phyloP scores from a whole-genome alignment of 37 sponge, comb jelly and placozoan genomes.

The Aphrocallistes beatrix region DNA sequence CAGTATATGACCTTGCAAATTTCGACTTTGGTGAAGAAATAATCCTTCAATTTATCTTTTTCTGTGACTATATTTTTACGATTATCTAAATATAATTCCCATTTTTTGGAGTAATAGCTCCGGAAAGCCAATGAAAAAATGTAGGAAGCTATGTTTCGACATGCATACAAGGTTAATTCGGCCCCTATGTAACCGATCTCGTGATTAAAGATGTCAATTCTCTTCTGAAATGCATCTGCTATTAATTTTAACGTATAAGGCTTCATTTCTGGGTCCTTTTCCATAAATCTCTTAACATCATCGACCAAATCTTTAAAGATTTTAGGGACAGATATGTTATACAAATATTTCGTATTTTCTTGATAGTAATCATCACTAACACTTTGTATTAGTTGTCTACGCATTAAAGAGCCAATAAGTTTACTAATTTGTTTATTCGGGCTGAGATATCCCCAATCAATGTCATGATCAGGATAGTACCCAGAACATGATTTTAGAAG shows the following conservation, averaged over 20 bases:
- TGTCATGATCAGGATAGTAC: background rate
- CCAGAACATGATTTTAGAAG: background rate
- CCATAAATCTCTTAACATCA: background rate
- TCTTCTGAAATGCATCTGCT: background rate
- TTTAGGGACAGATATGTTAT: background rate
- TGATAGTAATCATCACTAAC: too few species aligned
- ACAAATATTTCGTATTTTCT: background rate
- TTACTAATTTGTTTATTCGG: background rate
- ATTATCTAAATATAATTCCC: background rate
- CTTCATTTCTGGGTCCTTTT: background rate
- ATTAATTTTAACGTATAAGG: background rate
- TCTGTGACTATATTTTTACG: background rate
- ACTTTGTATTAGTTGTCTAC: background rate
- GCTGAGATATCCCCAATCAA: background rate
- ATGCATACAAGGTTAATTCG: background rate
- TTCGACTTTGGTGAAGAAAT: background rate
- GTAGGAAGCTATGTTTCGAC: background rate
- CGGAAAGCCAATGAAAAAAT: background rate
- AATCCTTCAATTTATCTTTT: background rate
- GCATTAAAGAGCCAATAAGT: background rate
- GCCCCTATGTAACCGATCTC: background rate
- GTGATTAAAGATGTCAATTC: background rate
- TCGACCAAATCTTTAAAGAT: background rate
- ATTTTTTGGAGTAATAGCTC: background rate
- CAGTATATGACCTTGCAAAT: background rate